Conservation (phyloP, 2,797 vertebrate genomes). For the Pipistrellus nathusii region DNA sequence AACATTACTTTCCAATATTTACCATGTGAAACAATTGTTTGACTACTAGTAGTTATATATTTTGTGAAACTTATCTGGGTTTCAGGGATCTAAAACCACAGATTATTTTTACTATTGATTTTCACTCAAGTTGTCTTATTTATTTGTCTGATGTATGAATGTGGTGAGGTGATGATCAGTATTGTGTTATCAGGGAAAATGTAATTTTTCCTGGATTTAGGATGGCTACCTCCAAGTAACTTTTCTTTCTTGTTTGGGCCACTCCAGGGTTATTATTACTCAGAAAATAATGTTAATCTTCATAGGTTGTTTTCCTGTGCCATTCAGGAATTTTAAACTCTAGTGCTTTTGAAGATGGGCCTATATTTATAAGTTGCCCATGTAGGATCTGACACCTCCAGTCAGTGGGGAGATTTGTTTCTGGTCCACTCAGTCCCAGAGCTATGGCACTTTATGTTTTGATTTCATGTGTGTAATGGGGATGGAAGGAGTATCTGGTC, state of each 20-base stretch:
- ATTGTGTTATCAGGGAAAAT: neutral
- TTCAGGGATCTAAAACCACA: neutral
- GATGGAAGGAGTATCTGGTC: rapidly evolving
- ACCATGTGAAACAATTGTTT: neutral
- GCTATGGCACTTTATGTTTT: neutral
- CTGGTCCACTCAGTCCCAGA: neutral
- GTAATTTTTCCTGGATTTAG: neutral
- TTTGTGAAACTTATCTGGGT: neutral
- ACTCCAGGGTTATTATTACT: neutral
- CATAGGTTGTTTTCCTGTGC: neutral
- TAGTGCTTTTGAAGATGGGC: neutral
- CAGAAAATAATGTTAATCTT: neutral
- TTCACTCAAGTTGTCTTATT: neutral
- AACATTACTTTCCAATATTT: neutral
- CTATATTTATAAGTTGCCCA: neutral
- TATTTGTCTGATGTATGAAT: neutral
- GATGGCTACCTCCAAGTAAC: neutral
- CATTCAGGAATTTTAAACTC: neutral
- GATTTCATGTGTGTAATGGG: neutral
- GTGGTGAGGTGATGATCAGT: neutral
- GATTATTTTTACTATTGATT: neutral
- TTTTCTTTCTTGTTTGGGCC: neutral
- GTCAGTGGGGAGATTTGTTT: neutral
- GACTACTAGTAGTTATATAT: neutral
- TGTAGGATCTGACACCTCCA: neutral